A percentile compares a stretch with the other conserved stretches of the same genome.
Evolutionary conservation across 2,888 invertebrate genomes (phyloP).

Genomic region (Drosophila kanekoi): DNA sequence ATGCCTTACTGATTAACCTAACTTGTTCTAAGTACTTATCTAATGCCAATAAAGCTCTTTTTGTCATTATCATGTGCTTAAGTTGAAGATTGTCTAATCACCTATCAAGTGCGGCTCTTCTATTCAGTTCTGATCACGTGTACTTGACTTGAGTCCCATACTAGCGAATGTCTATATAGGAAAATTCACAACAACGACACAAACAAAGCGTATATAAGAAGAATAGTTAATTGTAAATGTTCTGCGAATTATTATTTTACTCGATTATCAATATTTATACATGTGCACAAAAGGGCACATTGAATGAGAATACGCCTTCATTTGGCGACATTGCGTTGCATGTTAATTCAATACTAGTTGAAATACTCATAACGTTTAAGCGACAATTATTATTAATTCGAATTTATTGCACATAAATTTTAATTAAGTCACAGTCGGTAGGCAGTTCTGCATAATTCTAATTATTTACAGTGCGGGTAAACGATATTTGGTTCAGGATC

Average conservation of each 20-base stretch:
- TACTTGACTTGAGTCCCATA: constrained; percentile 1
- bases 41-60: background rate
- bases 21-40: background rate
- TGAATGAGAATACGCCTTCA: constrained; percentile 11
- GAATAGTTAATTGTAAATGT: background rate
- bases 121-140: background rate
- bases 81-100: constrained; percentile 1
- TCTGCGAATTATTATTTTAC: background rate
- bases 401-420: constrained; percentile 50
- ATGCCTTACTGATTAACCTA: background rate
- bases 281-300: background rate
- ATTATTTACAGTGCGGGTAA: constrained; percentile 17
- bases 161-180: constrained; percentile 2
- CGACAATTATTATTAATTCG: constrained; percentile 26
- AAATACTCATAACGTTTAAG: constrained; percentile 15
- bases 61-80: background rate
- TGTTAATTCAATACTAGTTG: constrained; percentile 40
- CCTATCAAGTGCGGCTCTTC: background rate
- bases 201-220: background rate
- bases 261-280: constrained; percentile 21
- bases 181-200: background rate
- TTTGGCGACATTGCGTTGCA: constrained; percentile 38
- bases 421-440: constrained; percentile 32
- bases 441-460: constrained; percentile 26
- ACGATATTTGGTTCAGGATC: constrained; percentile 20